Evolutionary conservation across 2,797 vertebrate species (phyloP), one percentile per base, ranked within the genome.

Genomic region (Gobio occitaniae): DNA sequence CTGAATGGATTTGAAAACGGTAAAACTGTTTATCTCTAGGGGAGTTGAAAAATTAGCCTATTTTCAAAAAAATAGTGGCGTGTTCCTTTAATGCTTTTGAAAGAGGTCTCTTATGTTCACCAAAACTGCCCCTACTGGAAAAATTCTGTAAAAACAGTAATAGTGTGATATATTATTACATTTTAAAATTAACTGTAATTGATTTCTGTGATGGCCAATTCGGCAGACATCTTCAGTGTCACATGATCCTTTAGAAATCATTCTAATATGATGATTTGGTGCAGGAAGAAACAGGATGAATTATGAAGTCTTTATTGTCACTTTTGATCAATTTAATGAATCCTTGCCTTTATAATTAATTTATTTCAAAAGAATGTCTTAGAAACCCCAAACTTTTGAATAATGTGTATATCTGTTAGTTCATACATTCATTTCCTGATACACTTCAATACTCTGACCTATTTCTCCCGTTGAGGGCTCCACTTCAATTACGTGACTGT

Each of bases 401-500:
- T 2, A 36, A 11, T 19, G 3, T 66, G 63, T 4, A n/a, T 7
- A 72, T 65, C 2, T 65, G 29, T 48, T 36, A 6, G 38, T 47
- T 44, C 29, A 54, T 54, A 21, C 68, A 69, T 74, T 47, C 9
- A 63, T 69, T 15, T 36, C 6, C 52, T 25, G 32, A 52, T 44
- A 47, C 17, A 36, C 41, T 50, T 29, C 2, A n/a, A 25, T 54
- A 47, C 17, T 72, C 74, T 86, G 94, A 99, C 98, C 97, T 91
- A 99, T 93, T 90, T 91, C 41, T 65, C 98, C 98, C 29, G 88
- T 50, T 89, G 86, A 91, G 78, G 98, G 98, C 84, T 95, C 94
- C 66, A 98, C 97, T 91, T 98, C 96, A 17, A 98, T 89, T n/a
- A 94, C 92, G 87, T 96, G 96, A 79, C 89, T 85, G 69, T 91